Evolutionary conservation across 2,888 invertebrate genomes (phyloP), one percentile per base, ranked within the genome.

Genomic region (Parnassius glacialis): DNA sequence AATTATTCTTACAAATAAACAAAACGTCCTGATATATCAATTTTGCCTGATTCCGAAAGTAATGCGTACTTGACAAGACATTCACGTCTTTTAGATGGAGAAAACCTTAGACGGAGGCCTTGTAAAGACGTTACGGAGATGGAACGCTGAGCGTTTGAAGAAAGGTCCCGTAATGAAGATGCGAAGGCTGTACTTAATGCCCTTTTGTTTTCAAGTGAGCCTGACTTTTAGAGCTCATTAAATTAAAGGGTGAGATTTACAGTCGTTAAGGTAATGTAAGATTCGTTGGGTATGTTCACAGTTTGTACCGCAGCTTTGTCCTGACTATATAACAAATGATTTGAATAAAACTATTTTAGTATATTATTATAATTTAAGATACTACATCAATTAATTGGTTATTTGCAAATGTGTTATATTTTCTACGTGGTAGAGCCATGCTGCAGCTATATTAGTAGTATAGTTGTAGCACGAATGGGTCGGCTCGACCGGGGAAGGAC

Each of bases 141-240:
- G 64, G 63, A 56, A 52, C 34, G 58, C 57, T 54, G 34, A 47
- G 62, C 62, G 62, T 51, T 55, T 45, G 56, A 62, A 66, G 67
- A 72, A 73, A 70, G 70, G 65, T 55, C 10, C 64, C 65, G 66
- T 83, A 85, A 84, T 83, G 83, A 83, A 86, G 86, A 82, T 75
- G 72, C 72, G 71, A 68, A 65, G 69, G 74, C 76, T 72, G 72
- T 74, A 74, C 70, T 76, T 77, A 77, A 76, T 81, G 75, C 74
- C 80, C 85, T 81, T 85, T 87, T 89, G 87, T 90, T 84, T 79
- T 73, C 72, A 70, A 74, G 74, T 70, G 74, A 74, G 81, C 74
- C 85, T 88, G 88, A 83, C 80, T 87, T 88, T 87, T 83, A 87
- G 84, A 81, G 84, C 85, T 87, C 88, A 86, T 90, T 89, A 87